These are phyloP conservation scores for Phalloptychus januarius DNA, from an alignment of 2,797 vertebrate genomes.

Conservation along the genomic window DNA sequence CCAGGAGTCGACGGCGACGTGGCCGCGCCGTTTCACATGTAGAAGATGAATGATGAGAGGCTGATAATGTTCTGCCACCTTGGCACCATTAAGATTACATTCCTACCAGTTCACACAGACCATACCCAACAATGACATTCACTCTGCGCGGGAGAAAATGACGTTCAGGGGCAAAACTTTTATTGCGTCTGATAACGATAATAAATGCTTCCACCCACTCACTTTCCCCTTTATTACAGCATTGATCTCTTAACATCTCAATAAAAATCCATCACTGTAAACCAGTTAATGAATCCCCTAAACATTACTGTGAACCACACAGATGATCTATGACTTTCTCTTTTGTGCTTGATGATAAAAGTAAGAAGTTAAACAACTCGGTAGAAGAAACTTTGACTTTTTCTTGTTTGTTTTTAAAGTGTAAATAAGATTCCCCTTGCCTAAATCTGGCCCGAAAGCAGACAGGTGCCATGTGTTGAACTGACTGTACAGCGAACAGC, in stretches of 20 bases:
- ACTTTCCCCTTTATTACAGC: constrained; percentile 62
- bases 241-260: constrained; percentile 66
- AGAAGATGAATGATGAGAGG: constrained; percentile 45
- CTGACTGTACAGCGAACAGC: constrained; percentile 62
- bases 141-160: constrained; percentile 41
- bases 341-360: constrained; percentile 53
- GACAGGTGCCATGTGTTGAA: constrained; percentile 68
- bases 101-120: constrained; percentile 45
- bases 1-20: constrained; percentile 34
- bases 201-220: constrained; percentile 70
- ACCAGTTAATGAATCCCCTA: constrained; percentile 61
- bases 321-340: constrained; percentile 56
- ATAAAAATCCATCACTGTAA: constrained; percentile 62
- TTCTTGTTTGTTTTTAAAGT: constrained; percentile 15
- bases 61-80: constrained; percentile 49
- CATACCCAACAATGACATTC: constrained; percentile 40
- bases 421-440: constrained; percentile 44
- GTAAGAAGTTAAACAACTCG: constrained; percentile 55
- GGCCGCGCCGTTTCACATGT: constrained; percentile 28
- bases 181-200: constrained; percentile 69
- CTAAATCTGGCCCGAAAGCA: constrained; percentile 28
- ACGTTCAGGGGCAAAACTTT: constrained; percentile 60
- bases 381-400: constrained; percentile 47
- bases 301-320: constrained; percentile 55
- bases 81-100: constrained; percentile 62